Percentiles rank a stretch among this genome's conserved stretches.
Conservation (phyloP, 1,140 invertebrate genomes). For the Drosophila nigromelanica region DNA sequence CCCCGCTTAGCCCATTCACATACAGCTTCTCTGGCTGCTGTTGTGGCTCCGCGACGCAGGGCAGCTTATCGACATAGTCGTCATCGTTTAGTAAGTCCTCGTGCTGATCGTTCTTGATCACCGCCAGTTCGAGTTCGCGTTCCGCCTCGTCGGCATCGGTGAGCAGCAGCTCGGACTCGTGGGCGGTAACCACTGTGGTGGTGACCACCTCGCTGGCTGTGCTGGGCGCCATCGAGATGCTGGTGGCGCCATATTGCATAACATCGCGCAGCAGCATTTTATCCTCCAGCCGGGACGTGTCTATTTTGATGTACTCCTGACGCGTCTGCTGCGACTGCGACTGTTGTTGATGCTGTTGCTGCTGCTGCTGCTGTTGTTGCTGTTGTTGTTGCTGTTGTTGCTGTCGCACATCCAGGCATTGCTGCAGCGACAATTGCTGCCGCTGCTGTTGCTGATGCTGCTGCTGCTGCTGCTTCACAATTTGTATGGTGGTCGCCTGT, state of each 20-base stretch:
- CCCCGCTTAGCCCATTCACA: conserved; percentile 48
- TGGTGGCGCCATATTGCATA: conserved; percentile 75
- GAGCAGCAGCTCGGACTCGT: conserved; percentile 63
- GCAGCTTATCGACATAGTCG: conserved; percentile 43
- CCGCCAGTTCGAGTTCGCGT: conserved; percentile 59
- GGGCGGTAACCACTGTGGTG: conserved; percentile 51
- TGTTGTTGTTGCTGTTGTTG: conserved; percentile 55
- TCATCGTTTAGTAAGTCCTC: conserved; percentile 24
- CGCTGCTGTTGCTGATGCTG: conserved; percentile 63
- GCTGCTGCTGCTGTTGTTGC: conserved; percentile 62
- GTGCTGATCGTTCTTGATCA: conserved; percentile 60
- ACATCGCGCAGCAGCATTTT: conserved; percentile 77
- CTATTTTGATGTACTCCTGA: conserved; percentile 78
- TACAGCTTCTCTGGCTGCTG: conserved; percentile 55
- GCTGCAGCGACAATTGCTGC: conserved; percentile 61
- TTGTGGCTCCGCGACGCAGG: conserved; percentile 35
- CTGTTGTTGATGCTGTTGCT: conserved; percentile 46
- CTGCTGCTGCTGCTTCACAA: conserved; percentile 71
- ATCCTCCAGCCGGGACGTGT: conserved; percentile 72
- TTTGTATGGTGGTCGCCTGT: conserved; percentile 72
- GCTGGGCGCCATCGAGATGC: conserved; percentile 55
- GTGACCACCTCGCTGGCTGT: conserved; percentile 45
- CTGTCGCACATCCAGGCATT: conserved; percentile 48
- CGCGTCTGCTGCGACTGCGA: conserved; percentile 43
- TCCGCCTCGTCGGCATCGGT: conserved; percentile 68